phyloP scores from a whole-genome alignment of 2,797 vertebrate species.

The Fundulus diaphanus region DNA sequence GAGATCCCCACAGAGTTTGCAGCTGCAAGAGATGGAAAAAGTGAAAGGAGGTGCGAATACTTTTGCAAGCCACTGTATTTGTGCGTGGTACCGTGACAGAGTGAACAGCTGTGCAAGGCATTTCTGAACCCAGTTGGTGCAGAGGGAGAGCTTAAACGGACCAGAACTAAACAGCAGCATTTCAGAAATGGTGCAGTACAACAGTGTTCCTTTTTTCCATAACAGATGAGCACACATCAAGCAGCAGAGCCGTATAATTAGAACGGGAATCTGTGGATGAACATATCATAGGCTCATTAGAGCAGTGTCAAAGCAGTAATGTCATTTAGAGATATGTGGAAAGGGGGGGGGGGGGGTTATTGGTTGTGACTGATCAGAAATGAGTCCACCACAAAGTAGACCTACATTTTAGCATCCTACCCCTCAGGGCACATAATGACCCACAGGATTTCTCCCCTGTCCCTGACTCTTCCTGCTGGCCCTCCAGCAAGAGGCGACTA shows the following conservation, averaged over 20 bases:
- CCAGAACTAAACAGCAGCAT: not conserved
- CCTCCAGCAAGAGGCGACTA: constrained; percentile 6
- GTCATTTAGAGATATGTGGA: not conserved
- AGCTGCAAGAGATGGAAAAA: not conserved
- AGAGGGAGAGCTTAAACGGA: not conserved
- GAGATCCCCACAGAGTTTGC: not conserved
- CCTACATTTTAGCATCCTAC: constrained; percentile 46
- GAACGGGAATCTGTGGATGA: not conserved
- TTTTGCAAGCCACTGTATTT: not conserved
- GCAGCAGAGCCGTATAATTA: not conserved
- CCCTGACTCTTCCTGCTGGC: constrained; percentile 45
- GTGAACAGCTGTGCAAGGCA: not conserved
- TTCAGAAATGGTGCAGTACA: not conserved
- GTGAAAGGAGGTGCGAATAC: not conserved
- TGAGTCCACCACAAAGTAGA: constrained; percentile 34
- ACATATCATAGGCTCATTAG: not conserved
- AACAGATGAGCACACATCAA: not conserved
- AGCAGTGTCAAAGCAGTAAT: not conserved
- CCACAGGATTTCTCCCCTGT: constrained; percentile 43
- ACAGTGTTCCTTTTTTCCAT: not conserved
- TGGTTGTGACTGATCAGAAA: constrained; percentile 22
- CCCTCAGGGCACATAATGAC: constrained; percentile 63
- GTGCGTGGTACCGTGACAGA: not conserved
- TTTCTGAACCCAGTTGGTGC: not conserved
- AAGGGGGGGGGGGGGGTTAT: not conserved